phyloP scores from a whole-genome alignment of 2,113 vertebrate species.

The Apodemus sylvaticus region DNA sequence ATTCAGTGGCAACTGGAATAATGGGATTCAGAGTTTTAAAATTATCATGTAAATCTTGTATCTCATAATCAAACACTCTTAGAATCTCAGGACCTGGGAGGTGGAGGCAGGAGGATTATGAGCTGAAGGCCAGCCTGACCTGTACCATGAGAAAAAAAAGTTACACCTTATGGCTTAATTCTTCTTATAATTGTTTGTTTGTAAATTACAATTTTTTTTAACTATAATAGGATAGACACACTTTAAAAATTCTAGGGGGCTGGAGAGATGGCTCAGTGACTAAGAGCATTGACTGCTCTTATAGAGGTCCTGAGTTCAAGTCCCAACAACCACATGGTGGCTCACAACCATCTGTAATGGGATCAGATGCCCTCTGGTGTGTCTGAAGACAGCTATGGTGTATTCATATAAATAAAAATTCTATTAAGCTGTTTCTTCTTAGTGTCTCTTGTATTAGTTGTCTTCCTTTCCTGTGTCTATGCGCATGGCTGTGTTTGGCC shows the following conservation, averaged over 20 bases:
- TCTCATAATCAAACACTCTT: not conserved
- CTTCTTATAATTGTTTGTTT: not conserved
- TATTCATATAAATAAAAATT: too few relatives aligned
- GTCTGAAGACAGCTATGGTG: too few relatives aligned
- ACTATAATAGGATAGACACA: not conserved
- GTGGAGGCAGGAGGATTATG: not conserved
- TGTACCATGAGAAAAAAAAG: not conserved
- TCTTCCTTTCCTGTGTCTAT: not conserved
- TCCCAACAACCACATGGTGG: too few relatives aligned
- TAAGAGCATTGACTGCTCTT: too few relatives aligned
- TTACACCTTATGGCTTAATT: slow-evolving; percentile 8
- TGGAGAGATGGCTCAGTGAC: too few relatives aligned
- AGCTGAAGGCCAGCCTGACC: not conserved
- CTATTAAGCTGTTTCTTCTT: not conserved
- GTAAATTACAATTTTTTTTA: not conserved
- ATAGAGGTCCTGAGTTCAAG: too few relatives aligned
- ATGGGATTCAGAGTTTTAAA: slow-evolving; percentile 15
- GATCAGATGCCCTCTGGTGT: too few relatives aligned
- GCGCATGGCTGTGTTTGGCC: not conserved
- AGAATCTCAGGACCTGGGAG: not conserved
- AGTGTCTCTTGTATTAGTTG: not conserved
- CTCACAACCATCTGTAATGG: too few relatives aligned
- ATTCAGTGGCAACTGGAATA: slow-evolving; percentile 1
- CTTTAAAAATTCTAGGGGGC: slow-evolving; percentile 34
- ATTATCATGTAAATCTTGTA: not conserved